Conservation (phyloP, 2,888 invertebrate species). For the Acrobasis consociella region DNA sequence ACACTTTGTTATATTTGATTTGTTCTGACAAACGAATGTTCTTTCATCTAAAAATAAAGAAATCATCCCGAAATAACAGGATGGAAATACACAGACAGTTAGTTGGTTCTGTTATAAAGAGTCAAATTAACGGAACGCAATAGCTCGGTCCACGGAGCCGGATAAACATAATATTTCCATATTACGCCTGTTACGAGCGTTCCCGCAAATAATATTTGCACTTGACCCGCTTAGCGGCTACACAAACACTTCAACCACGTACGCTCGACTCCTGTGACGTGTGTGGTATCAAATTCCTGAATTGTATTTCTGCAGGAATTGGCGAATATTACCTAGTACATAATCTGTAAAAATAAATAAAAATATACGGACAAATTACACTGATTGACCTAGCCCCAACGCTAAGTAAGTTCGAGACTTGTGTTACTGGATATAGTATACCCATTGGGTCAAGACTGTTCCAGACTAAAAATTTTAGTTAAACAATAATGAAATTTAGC, state of each 20-base stretch:
- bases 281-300: slow-evolving; percentile 4
- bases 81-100: slow-evolving; percentile 1
- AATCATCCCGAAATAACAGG: neutral
- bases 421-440: no score
- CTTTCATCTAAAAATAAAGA: neutral
- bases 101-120: neutral
- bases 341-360: no score
- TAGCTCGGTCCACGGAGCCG: slow-evolving; percentile 1
- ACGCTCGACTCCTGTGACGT: neutral
- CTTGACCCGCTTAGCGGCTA: slow-evolving; percentile 23
- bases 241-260: slow-evolving; percentile 20
- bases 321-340: no score
- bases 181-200: slow-evolving; percentile 22
- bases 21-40: neutral
- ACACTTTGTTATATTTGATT: no score
- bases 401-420: no score
- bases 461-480: no score
- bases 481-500: no score
- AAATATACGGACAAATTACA: no score
- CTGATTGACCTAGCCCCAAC: no score
- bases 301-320: neutral
- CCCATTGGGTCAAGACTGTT: no score
- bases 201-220: slow-evolving; percentile 23
- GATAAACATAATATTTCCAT: slow-evolving; percentile 24
- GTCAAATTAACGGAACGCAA: slow-evolving; percentile 24